phyloP scores from a whole-genome alignment of 2,797 vertebrate species.

The Paguma larvata region DNA sequence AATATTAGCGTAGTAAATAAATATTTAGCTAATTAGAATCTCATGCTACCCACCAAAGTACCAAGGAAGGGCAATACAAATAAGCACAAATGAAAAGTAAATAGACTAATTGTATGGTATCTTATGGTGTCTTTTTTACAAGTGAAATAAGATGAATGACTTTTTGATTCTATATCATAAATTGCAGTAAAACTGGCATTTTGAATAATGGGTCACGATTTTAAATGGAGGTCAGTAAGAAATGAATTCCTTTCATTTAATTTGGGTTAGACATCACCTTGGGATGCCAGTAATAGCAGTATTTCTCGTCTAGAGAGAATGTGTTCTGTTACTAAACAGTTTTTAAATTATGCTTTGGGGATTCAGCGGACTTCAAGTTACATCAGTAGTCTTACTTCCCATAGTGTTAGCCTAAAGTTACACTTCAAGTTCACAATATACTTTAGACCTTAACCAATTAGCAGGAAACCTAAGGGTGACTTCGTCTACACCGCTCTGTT shows the following conservation, averaged over 20 bases:
- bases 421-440: neutral
- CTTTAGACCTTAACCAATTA: constrained; percentile 38
- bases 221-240: constrained; percentile 79
- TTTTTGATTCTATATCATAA: constrained; percentile 44
- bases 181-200: constrained; percentile 60
- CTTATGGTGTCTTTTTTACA: neutral
- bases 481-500: neutral
- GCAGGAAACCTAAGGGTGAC: neutral
- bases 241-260: constrained; percentile 77
- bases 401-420: constrained; percentile 4
- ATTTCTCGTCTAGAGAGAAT: constrained; percentile 72
- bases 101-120: constrained; percentile 26
- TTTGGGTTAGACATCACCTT: constrained; percentile 80
- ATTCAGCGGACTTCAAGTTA: constrained; percentile 17
- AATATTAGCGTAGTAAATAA: constrained; percentile 23
- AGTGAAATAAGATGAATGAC: constrained; percentile 45
- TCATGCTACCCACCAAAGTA: neutral
- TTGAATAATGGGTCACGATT: constrained; percentile 77
- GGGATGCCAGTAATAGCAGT: constrained; percentile 80
- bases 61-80: neutral
- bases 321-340: constrained; percentile 69
- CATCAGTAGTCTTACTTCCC: constrained; percentile 2
- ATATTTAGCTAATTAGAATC: constrained; percentile 30
- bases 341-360: constrained; percentile 74
- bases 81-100: neutral